Evolutionary conservation across 2,888 invertebrate genomes (phyloP).

Genomic region (Trichopoda pennipes): DNA sequence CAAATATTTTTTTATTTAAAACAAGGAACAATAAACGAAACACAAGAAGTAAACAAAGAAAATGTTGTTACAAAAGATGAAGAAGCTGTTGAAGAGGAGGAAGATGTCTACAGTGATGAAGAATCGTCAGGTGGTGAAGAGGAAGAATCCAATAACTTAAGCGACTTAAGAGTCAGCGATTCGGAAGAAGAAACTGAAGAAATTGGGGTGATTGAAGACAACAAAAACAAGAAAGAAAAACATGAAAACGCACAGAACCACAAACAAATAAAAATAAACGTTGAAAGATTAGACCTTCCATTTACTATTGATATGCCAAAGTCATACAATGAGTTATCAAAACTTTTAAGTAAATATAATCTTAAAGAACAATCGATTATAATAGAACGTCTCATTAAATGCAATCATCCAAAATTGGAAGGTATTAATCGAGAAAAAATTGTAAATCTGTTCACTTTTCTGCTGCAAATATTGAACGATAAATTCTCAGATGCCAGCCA

Average conservation of each 20-base stretch:
- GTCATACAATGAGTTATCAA: constrained; percentile 84
- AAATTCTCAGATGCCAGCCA: constrained; percentile 82
- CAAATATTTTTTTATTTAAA: neutral
- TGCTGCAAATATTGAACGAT: constrained; percentile 90
- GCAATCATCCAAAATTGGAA: constrained; percentile 90
- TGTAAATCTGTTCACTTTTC: constrained; percentile 86
- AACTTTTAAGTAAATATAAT: constrained; percentile 84
- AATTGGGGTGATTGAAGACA: neutral
- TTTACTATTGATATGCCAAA: constrained; percentile 84
- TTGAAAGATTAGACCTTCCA: constrained; percentile 83
- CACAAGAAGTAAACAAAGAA: constrained; percentile 48
- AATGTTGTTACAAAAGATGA: constrained; percentile 67
- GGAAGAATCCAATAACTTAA: constrained; percentile 79
- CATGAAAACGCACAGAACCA: constrained; percentile 4
- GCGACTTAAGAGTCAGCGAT: constrained; percentile 77
- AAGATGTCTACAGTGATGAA: constrained; percentile 44
- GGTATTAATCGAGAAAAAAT: constrained; percentile 90
- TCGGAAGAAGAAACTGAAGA: constrained; percentile 75
- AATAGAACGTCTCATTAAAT: constrained; percentile 91
- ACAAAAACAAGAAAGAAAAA: constrained; percentile 33
- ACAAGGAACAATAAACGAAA: constrained; percentile 64
- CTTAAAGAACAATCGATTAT: constrained; percentile 86
- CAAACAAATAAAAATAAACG: neutral
- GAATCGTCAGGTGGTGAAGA: constrained; percentile 76
- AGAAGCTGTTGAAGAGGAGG: constrained; percentile 73